Evolutionary conservation across 1,140 invertebrate genomes (phyloP), one percentile per base, ranked within the genome.

Genomic region (Papilio aristodemus): DNA sequence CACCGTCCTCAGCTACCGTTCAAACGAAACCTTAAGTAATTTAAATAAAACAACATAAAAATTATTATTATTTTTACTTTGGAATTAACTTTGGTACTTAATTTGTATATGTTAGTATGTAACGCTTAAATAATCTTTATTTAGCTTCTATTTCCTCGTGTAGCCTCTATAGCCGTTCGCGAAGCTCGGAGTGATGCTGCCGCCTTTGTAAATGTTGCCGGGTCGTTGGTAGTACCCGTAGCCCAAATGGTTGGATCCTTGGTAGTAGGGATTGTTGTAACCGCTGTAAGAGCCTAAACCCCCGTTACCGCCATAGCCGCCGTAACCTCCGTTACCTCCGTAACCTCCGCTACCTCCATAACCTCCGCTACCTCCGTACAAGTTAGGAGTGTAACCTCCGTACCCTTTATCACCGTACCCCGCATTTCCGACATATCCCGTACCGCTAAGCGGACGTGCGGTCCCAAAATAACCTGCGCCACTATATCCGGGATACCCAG

Each of bases 111-210:
- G 27, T 32, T 32, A 32, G 19, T 54, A 54, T 54, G 19, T 25
- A 46, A 46, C 11, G 0, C 17, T 22, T 54, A 54, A 25, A 54
- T 54, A 22, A 54, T 25, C 19, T 54, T 13, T 36, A n/a, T 7
- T 9, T 17, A 36, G 25, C 36, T 60, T 27, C 79, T 76, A 89
- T 80, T 79, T 80, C 62, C 79, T 80, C 6, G 87, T 80, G 69
- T 91, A 91, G 7, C 89, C 89, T 76, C 89, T 83, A 59, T 91
- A 91, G 6, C 89, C 89, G 6, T 86, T 89, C 0, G 89, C 87
- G 69, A 89, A 75, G 54, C 79, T 91, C 4, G 89, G 89, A 7
- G 87, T 89, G 13, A 91, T 77, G 5, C 85, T 84, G 46, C 71
- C 83, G 60, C 72, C 19, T 54, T 54, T 84, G 73, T 89, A 89